Conservation (phyloP, 1,140 invertebrate species). For the Radopholus similis region DNA sequence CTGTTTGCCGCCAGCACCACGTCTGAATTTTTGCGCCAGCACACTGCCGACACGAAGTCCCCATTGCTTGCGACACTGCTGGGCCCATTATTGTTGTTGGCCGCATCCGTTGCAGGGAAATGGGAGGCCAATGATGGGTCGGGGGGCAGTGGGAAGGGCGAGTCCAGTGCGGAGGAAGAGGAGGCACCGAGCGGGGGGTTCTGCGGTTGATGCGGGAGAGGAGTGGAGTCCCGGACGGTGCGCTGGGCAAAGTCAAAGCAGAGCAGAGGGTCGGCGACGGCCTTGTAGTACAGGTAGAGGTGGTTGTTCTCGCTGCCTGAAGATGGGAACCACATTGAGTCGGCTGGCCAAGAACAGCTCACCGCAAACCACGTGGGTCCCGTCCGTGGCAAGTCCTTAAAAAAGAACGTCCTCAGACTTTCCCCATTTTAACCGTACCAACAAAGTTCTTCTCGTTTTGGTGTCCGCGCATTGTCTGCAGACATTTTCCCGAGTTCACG, state of each 20-base stretch:
- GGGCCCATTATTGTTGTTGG: background rate
- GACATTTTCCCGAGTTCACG: slow-evolving; percentile 70
- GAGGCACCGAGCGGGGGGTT: background rate
- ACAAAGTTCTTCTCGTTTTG: slow-evolving; percentile 96
- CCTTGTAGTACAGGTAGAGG: slow-evolving; percentile 87
- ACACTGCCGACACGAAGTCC: slow-evolving; percentile 15
- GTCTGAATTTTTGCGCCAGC: slow-evolving; percentile 11
- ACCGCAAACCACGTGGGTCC: slow-evolving; percentile 87
- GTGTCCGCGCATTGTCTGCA: slow-evolving; percentile 85
- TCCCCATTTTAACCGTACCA: slow-evolving; percentile 63
- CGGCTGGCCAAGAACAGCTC: slow-evolving; percentile 29
- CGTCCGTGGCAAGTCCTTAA: slow-evolving; percentile 76
- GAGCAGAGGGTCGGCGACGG: slow-evolving; percentile 69
- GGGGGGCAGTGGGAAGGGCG: background rate
- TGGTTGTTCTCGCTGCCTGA: slow-evolving; percentile 83
- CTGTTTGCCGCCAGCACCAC: slow-evolving; percentile 16
- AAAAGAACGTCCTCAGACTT: background rate
- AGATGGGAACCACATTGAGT: slow-evolving; percentile 15
- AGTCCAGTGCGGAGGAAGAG: background rate
- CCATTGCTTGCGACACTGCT: background rate
- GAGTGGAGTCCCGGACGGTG: background rate
- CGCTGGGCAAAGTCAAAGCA: slow-evolving; percentile 5
- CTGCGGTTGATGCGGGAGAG: background rate
- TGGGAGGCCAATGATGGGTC: background rate
- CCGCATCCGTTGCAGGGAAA: background rate